A percentile compares a stretch with the other conserved stretches of the same genome.
Conservation (phyloP, 2,797 vertebrate genomes). For the Ctenopoma kingsleyae region DNA sequence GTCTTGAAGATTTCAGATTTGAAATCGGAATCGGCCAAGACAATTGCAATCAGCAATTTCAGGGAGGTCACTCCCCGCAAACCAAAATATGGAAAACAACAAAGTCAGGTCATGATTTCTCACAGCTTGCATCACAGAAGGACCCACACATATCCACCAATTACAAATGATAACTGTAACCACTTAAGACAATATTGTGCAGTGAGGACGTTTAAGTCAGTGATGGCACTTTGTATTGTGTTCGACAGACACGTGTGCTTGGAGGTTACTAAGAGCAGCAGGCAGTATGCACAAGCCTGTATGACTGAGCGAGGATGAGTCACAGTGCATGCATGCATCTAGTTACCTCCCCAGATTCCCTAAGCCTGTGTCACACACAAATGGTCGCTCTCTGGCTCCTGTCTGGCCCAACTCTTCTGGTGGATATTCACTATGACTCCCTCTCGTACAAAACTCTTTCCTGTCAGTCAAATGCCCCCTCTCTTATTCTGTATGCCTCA, state of each 20-base stretch:
- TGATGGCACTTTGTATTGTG: constrained; percentile 24
- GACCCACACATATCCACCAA: constrained; percentile 13
- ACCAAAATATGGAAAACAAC: constrained; percentile 57
- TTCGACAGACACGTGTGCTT: constrained; percentile 21
- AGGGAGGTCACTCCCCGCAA: neutral
- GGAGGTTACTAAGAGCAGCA: constrained; percentile 22
- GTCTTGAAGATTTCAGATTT: no score
- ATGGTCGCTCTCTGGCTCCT: constrained; percentile 14
- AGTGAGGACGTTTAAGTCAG: neutral
- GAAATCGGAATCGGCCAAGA: no score
- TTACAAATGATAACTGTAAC: constrained; percentile 27
- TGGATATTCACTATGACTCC: constrained; percentile 57
- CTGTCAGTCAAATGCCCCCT: constrained; percentile 73
- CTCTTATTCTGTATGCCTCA: constrained; percentile 51
- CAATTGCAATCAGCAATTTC: no score
- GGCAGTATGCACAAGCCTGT: constrained; percentile 38
- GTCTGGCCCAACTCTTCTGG: constrained; percentile 29
- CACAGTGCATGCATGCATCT: constrained; percentile 56
- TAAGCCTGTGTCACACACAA: constrained; percentile 38
- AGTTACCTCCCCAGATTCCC: constrained; percentile 57
- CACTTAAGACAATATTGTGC: constrained; percentile 32
- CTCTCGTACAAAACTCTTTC: constrained; percentile 53
- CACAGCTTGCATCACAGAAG: constrained; percentile 34
- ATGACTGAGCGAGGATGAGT: constrained; percentile 53
- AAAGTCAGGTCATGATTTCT: constrained; percentile 61